Percentiles rank a stretch among this genome's conserved stretches.
phyloP scores from a whole-genome alignment of 2,113 vertebrate genomes.

The Progne subis region DNA sequence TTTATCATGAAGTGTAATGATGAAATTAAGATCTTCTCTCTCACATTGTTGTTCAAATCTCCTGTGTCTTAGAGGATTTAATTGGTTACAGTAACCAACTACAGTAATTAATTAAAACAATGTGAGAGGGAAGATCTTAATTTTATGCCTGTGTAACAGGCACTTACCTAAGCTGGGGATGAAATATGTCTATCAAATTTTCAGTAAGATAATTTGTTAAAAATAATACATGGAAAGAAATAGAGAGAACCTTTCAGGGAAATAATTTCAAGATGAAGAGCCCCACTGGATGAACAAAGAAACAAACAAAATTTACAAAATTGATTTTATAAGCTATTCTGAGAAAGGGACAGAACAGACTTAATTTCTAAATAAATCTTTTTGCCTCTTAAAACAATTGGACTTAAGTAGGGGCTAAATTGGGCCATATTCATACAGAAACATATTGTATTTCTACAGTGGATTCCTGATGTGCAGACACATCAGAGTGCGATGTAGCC shows the following conservation, averaged over 20 bases:
- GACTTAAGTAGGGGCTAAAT: not conserved
- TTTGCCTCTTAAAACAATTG: not conserved
- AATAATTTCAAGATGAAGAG: not conserved
- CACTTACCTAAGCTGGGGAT: not conserved
- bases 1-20: no score
- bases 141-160: not conserved
- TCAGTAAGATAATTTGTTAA: not conserved
- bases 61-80: no score
- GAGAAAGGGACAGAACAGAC: not conserved
- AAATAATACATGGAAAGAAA: not conserved
- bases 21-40: no score
- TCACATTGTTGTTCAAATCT: no score
- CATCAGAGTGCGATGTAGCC: fast-evolving
- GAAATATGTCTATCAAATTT: not conserved
- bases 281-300: not conserved
- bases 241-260: not conserved
- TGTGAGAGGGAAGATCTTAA: not conserved
- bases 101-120: not conserved
- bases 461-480: not conserved
- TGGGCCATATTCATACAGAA: not conserved
- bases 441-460: not conserved
- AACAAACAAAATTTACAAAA: not conserved
- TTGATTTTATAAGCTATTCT: not conserved
- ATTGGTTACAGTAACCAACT: not conserved
- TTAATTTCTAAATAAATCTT: not conserved